Percentiles rank a stretch among this genome's conserved stretches.
phyloP scores from a whole-genome alignment of 2,113 vertebrate species.

The Pomatorhinus ruficollis region DNA sequence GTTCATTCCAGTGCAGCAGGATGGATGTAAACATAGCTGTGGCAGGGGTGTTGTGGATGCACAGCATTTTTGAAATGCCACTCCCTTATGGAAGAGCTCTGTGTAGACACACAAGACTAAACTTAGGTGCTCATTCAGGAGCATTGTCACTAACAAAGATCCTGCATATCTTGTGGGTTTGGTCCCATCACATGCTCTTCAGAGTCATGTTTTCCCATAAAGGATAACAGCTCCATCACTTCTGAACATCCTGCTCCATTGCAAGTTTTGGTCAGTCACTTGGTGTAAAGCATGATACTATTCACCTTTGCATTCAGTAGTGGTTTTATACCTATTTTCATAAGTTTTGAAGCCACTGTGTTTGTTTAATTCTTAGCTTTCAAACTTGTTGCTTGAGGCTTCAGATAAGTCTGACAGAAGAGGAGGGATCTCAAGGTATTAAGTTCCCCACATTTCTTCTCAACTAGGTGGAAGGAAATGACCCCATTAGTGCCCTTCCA shows the following conservation, averaged over 20 bases:
- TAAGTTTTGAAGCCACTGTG: neutral
- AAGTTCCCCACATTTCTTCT: neutral
- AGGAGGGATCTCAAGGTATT: neutral
- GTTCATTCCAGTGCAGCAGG: neutral
- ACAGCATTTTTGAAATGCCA: neutral
- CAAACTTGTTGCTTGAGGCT: neutral
- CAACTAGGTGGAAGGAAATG: neutral
- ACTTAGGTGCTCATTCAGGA: neutral
- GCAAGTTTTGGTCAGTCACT: neutral
- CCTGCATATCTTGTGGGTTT: neutral
- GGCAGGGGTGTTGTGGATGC: neutral
- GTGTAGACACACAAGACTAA: neutral
- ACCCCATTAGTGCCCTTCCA: neutral
- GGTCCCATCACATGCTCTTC: neutral
- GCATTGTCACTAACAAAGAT: neutral
- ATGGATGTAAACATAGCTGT: neutral
- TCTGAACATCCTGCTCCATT: neutral
- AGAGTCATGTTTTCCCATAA: neutral
- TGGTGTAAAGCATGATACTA: neutral
- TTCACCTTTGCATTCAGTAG: neutral
- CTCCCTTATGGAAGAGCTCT: neutral
- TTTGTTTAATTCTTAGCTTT: neutral
- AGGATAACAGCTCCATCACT: neutral
- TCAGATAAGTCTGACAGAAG: neutral
- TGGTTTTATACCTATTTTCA: neutral